Conservation (phyloP, 2,888 invertebrate genomes). For the Cerastis leucographa region DNA sequence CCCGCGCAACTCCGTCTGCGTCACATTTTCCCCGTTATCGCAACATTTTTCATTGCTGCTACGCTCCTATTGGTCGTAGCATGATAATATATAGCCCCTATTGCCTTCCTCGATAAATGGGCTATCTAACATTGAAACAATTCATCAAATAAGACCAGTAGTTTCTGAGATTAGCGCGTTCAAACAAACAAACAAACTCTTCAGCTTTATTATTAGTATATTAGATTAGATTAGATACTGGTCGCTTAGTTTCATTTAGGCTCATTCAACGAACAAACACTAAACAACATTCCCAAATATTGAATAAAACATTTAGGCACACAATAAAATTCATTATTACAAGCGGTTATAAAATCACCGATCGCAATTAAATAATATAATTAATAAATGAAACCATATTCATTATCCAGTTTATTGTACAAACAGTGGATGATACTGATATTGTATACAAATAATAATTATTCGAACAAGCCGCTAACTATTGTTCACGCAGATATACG, state of each 20-base stretch:
- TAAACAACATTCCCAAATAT: slow-evolving; percentile 14
- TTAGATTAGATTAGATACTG: too few relatives aligned
- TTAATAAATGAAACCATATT: slow-evolving; percentile 34
- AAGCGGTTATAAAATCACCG: slow-evolving; percentile 24
- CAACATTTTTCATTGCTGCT: too few relatives aligned
- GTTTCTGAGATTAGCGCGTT: too few relatives aligned
- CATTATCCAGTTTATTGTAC: slow-evolving; percentile 18
- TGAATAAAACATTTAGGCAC: slow-evolving; percentile 17
- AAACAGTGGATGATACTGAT: slow-evolving; percentile 38
- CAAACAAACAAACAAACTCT: too few relatives aligned
- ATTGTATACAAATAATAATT: slow-evolving; percentile 38
- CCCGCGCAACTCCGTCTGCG: too few relatives aligned
- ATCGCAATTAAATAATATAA: slow-evolving; percentile 29
- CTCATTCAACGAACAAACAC: not conserved
- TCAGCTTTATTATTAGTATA: too few relatives aligned
- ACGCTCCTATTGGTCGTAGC: too few relatives aligned
- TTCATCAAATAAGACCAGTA: too few relatives aligned
- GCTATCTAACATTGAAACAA: too few relatives aligned
- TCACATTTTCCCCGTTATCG: too few relatives aligned
- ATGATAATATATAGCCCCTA: too few relatives aligned
- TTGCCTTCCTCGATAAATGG: too few relatives aligned
- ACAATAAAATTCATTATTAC: slow-evolving; percentile 29
- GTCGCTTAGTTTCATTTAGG: not conserved
- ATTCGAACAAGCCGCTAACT: slow-evolving; percentile 27
- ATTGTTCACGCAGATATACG: slow-evolving; percentile 16